Evolutionary conservation across 2,888 invertebrate genomes (phyloP).

Genomic region (Proisotoma minuta): DNA sequence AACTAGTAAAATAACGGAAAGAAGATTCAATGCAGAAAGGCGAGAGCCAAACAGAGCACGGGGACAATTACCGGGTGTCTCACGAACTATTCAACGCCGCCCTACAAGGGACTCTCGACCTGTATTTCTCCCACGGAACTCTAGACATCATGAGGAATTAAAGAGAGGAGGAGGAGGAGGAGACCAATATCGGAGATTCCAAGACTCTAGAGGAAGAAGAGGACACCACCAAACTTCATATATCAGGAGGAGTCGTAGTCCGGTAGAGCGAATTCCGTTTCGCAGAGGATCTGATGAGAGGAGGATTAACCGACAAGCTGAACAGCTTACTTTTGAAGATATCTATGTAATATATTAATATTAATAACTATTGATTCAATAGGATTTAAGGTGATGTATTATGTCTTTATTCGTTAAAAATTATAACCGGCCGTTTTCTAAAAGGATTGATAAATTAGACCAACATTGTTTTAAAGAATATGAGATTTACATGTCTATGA

Average conservation of each 20-base stretch:
- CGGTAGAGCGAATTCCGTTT: not conserved
- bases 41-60: not conserved
- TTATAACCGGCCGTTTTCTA: too few species aligned
- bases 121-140: too few species aligned
- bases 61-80: not conserved
- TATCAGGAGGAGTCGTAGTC: not conserved
- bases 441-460: too few species aligned
- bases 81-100: not conserved
- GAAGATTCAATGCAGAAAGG: not conserved
- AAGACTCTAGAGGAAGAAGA: not conserved
- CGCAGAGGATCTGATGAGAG: not conserved
- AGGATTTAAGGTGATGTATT: too few species aligned
- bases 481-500: too few species aligned
- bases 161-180: too few species aligned
- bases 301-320: not conserved
- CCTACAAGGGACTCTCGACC: too few species aligned
- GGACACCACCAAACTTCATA: not conserved
- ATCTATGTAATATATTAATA: conserved; percentile 18
- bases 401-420: too few species aligned
- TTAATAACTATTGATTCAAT: too few species aligned
- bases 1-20: not conserved
- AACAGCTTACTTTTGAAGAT: conserved; percentile 14
- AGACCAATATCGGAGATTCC: not conserved
- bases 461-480: too few species aligned
- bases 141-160: not conserved